phyloP scores from a whole-genome alignment of 2,113 vertebrate species.

The Cynocephalus volans region DNA sequence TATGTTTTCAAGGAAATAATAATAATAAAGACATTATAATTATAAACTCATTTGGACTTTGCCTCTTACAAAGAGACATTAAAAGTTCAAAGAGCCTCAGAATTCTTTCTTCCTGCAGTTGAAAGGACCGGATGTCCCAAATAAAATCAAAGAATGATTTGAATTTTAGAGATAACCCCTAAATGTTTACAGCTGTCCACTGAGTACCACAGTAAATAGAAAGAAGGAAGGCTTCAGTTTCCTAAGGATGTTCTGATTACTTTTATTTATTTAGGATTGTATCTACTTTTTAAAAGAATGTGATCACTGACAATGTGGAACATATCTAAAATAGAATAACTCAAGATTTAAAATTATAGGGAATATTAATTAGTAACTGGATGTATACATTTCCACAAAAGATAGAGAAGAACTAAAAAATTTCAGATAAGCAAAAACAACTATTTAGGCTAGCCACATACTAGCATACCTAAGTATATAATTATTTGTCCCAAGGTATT shows the following conservation, averaged over 20 bases:
- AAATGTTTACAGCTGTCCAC: background rate
- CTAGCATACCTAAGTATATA: constrained; percentile 5
- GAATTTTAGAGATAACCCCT: constrained; percentile 26
- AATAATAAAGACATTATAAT: constrained; percentile 33
- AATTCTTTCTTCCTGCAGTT: background rate
- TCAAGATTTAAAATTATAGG: constrained; percentile 43
- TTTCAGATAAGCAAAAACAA: constrained; percentile 63
- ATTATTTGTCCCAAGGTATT: constrained; percentile 68
- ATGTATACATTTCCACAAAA: constrained; percentile 32
- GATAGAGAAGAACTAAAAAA: background rate
- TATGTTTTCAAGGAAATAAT: constrained; percentile 35
- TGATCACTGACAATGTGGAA: constrained; percentile 14
- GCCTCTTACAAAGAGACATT: background rate
- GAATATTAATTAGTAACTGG: constrained; percentile 23
- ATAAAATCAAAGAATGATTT: constrained; percentile 41
- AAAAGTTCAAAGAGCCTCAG: constrained; percentile 1
- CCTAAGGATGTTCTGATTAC: background rate
- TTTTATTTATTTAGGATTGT: constrained; percentile 60
- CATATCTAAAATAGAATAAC: constrained; percentile 45
- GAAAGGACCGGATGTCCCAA: background rate
- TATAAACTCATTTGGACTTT: constrained; percentile 26
- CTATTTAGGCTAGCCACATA: background rate
- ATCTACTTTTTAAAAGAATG: constrained; percentile 48
- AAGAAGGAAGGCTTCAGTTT: background rate
- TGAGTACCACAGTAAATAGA: constrained; percentile 17